Base-by-base conservation (phyloP, 2,888 invertebrate genomes). In the Ectemnius continuus region DNA sequence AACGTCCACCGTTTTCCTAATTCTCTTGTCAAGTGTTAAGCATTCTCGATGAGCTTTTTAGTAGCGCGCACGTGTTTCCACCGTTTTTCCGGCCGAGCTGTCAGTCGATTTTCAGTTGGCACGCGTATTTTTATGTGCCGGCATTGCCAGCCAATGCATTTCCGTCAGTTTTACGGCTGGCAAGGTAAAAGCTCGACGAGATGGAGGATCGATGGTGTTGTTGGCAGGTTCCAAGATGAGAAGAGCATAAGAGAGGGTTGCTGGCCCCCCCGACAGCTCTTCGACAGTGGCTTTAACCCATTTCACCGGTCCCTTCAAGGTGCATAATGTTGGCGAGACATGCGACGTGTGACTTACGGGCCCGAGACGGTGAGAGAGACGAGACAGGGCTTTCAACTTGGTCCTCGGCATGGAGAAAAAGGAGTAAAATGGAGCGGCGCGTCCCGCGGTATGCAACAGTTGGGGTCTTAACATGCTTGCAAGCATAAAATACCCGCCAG, bases 381-480 rank as follows among this genome's bases (percentile, higher is more conserved):
- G 82, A 76, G 80, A 71, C 71, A 72, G 23, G 23, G 23, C 36
- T 36, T 36, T 67, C 68, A n/a, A 60, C 23, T 23, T 23, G 0
- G 68, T 76, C 65, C 72, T 66, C 23, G 36, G 36, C 74, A 62
- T 52, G 73, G 63, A 62, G 73, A 70, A 68, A 74, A 78, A 71
- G 61, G 78, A 86, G 82, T 79, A 81, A 85, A 87, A 86, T 81
- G 68, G 82, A 85, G 83, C 84, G 86, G 83, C 84, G 86, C 16
- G 14, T 52, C 52, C 16, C 47, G 82, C 78, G 80, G 84, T 87
- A 85, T 81, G 68, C 84, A 85, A 83, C 87, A 82, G 86, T 86
- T 86, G 75, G 76, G 71, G 79, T 71, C 78, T 76, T 78, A 82
- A 82, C 81, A 75, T 75, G 82, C 80, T 82, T 76, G 75, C 80